Conservation (phyloP, 2,113 vertebrate species). For the Sigmodon hispidus region DNA sequence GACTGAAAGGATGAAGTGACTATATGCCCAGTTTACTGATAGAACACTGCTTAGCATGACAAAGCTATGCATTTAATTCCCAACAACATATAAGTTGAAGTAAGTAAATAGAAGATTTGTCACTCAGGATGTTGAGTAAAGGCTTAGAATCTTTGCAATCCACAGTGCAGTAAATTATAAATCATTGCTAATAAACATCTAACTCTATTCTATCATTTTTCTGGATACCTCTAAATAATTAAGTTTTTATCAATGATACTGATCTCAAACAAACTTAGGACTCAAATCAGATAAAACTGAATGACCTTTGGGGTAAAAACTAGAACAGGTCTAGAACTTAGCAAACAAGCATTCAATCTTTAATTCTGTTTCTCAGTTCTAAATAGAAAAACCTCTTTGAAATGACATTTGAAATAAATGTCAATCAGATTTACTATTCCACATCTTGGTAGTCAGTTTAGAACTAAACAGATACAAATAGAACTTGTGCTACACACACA, state of each 20-base stretch:
- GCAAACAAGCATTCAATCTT: not conserved
- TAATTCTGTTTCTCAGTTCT: constrained; percentile 12
- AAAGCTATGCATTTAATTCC: not conserved
- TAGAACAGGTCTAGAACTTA: not conserved
- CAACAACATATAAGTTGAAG: not conserved
- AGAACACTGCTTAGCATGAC: not conserved
- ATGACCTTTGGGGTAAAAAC: not conserved
- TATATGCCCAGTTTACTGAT: not conserved
- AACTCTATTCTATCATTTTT: not conserved
- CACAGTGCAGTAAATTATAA: not conserved
- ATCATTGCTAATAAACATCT: not conserved
- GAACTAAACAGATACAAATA: not conserved
- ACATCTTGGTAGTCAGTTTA: not conserved
- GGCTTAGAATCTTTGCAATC: not conserved
- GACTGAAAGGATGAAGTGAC: not conserved
- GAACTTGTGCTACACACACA: not conserved
- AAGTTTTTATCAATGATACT: not conserved
- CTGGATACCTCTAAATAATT: not conserved
- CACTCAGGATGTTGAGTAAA: constrained; percentile 8
- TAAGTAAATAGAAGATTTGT: constrained; percentile 6
- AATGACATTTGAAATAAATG: not conserved
- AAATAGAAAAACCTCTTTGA: not conserved
- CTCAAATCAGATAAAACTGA: not conserved
- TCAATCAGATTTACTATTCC: not conserved
- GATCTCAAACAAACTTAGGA: constrained; percentile 12